Conservation (phyloP, 2,888 invertebrate species). For the Lasioglossum vierecki region DNA sequence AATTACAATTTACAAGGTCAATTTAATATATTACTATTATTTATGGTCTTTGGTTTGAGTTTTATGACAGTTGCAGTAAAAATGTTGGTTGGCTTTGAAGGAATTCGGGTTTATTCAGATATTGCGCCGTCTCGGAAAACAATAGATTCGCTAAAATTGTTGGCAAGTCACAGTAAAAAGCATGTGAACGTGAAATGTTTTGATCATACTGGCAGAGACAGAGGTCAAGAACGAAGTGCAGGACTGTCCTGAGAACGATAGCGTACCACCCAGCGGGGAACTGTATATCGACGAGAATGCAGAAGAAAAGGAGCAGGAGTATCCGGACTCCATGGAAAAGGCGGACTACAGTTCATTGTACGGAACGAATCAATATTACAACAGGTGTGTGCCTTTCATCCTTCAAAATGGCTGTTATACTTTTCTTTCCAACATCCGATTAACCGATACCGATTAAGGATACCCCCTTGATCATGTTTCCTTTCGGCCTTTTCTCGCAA, state of each 20-base stretch:
- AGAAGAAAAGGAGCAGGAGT: conserved; percentile 82
- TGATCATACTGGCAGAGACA: conserved; percentile 74
- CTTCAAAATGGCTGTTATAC: neutral
- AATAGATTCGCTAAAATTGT: neutral
- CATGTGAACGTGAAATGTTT: conserved; percentile 31
- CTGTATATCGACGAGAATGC: conserved; percentile 82
- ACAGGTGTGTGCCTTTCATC: conserved; percentile 71
- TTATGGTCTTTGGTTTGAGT: neutral
- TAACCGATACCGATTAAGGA: neutral
- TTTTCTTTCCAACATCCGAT: neutral
- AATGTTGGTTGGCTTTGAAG: neutral
- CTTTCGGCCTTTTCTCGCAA: too few relatives aligned
- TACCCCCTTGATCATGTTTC: too few relatives aligned
- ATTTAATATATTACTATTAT: too few relatives aligned
- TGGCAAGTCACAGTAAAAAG: conserved; percentile 3
- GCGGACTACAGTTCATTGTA: conserved; percentile 81
- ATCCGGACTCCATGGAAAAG: conserved; percentile 82
- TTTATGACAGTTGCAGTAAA: neutral
- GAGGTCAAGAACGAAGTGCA: conserved; percentile 83
- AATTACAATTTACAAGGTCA: too few relatives aligned
- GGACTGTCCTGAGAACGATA: conserved; percentile 82
- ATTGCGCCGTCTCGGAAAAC: neutral
- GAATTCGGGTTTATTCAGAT: neutral
- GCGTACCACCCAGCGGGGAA: conserved; percentile 80
- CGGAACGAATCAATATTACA: conserved; percentile 81